phyloP scores from a whole-genome alignment of 2,113 vertebrate genomes.

The Trichomycterus rosablanca region DNA sequence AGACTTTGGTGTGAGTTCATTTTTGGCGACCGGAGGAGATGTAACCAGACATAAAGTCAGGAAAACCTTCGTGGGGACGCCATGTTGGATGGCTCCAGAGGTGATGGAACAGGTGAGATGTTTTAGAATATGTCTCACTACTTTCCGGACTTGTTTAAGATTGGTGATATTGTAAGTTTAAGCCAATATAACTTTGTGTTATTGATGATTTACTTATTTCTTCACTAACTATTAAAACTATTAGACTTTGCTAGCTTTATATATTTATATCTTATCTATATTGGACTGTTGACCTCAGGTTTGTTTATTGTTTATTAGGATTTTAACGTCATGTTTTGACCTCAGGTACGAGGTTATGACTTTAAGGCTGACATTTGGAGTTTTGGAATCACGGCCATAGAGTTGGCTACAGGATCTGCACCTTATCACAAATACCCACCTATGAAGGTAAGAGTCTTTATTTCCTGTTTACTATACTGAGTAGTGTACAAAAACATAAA shows the following conservation, averaged over 20 bases:
- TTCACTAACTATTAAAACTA: too few relatives aligned
- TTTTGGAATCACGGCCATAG: slow-evolving; percentile 97
- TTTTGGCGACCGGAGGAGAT: slow-evolving; percentile 92
- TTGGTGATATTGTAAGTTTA: too few relatives aligned
- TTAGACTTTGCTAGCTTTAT: too few relatives aligned
- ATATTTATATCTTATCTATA: too few relatives aligned
- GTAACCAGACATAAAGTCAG: slow-evolving; percentile 97
- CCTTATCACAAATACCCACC: slow-evolving; percentile 98
- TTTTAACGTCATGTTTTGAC: too few relatives aligned
- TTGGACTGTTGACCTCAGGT: too few relatives aligned
- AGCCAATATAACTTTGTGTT: too few relatives aligned
- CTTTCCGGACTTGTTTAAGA: too few relatives aligned
- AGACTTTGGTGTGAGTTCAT: slow-evolving; percentile 98
- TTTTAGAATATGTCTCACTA: background rate
- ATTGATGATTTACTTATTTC: too few relatives aligned
- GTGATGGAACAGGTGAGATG: slow-evolving; percentile 95
- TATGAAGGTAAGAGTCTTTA: slow-evolving; percentile 85
- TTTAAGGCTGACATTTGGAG: slow-evolving; percentile 99
- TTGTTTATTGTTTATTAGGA: too few relatives aligned
- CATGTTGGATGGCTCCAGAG: slow-evolving; percentile 99
- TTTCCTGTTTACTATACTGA: background rate
- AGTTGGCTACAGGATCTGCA: slow-evolving; percentile 92
- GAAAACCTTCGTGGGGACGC: slow-evolving; percentile 97
- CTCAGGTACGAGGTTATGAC: slow-evolving; percentile 95
- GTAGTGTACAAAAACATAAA: background rate